phyloP scores from a whole-genome alignment of 2,113 vertebrate species.

The Phaetusa simplex region DNA sequence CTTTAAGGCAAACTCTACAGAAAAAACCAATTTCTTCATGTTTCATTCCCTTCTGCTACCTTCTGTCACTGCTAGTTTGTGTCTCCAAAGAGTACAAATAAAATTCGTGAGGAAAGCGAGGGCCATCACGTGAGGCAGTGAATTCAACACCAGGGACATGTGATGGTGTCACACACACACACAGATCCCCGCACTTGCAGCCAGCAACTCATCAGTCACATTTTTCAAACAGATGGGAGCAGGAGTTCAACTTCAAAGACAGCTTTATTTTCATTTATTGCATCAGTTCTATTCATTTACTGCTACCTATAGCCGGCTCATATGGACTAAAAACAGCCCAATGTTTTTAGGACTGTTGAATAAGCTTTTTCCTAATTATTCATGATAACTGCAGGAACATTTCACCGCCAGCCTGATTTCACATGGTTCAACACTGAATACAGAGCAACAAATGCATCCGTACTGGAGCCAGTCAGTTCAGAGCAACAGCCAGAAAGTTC shows the following conservation, averaged over 20 bases:
- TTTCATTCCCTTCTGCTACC: neutral
- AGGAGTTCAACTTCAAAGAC: neutral
- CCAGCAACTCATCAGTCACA: neutral
- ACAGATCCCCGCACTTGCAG: neutral
- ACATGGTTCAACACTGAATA: neutral
- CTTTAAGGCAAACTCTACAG: neutral
- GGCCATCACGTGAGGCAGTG: neutral
- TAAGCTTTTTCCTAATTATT: neutral
- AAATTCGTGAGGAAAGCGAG: neutral
- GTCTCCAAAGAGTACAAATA: neutral
- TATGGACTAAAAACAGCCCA: neutral
- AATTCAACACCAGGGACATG: constrained; percentile 19
- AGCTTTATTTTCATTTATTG: neutral
- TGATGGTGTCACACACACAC: neutral
- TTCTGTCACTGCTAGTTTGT: neutral
- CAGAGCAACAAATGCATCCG: neutral
- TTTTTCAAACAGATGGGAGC: neutral
- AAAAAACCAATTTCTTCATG: neutral
- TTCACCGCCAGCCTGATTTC: neutral
- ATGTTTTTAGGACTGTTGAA: neutral
- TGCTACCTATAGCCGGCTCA: neutral
- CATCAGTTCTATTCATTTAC: neutral
- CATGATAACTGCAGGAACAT: neutral
- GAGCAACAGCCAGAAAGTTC: neutral
- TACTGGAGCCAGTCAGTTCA: neutral